Conservation (phyloP, 2,888 invertebrate species). For the Cheiracanthium punctorium region DNA sequence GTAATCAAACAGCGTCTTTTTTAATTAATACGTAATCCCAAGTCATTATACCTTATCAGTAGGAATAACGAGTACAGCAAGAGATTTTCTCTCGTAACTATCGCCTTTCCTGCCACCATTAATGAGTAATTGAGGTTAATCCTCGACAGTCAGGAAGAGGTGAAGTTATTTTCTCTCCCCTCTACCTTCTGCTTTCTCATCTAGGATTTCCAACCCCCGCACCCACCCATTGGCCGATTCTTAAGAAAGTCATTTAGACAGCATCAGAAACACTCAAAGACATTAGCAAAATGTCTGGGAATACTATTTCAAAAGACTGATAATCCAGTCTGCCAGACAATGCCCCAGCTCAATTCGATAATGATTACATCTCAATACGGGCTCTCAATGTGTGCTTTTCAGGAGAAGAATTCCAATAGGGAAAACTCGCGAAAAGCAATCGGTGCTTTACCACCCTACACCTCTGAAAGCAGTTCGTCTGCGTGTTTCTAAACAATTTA, state of each 20-base stretch:
- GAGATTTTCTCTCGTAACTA: constrained; percentile 32
- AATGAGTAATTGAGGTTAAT: constrained; percentile 63
- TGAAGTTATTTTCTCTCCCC: background rate
- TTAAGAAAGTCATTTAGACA: constrained; percentile 63
- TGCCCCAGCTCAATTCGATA: background rate
- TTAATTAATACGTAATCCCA: constrained; percentile 54
- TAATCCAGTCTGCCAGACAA: constrained; percentile 33
- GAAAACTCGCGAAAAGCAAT: background rate
- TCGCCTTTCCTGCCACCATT: constrained; percentile 51
- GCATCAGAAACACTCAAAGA: constrained; percentile 58
- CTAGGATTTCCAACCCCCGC: too few species aligned
- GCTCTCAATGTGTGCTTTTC: background rate
- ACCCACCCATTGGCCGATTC: constrained; percentile 61
- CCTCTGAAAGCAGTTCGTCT: background rate
- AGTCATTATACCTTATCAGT: constrained; percentile 62
- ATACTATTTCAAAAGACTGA: constrained; percentile 39
- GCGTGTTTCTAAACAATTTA: background rate
- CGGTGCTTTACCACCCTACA: background rate
- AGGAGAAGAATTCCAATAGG: background rate
- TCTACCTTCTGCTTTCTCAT: background rate
- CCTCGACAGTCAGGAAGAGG: constrained; percentile 22
- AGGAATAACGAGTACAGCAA: constrained; percentile 29
- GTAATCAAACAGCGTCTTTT: constrained; percentile 40
- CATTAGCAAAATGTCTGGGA: constrained; percentile 43
- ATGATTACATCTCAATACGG: background rate